A percentile compares a stretch with the other conserved stretches of the same genome.
Evolutionary conservation across 2,113 vertebrate genomes (phyloP).

Genomic region (Catagonus wagneri): DNA sequence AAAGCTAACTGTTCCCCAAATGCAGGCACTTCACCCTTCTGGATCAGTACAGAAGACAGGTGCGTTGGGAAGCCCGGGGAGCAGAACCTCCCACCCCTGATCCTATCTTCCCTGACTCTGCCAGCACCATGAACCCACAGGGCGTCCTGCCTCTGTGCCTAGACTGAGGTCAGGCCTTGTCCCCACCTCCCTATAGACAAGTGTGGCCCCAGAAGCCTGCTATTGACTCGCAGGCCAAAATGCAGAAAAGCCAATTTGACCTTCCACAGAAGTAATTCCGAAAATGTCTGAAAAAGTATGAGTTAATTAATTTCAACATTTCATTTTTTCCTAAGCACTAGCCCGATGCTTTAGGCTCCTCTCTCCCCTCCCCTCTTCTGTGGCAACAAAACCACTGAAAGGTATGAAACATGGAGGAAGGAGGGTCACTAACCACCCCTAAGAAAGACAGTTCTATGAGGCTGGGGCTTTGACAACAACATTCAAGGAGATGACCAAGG

Average conservation of each 20-base stretch:
- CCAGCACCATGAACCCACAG: neutral
- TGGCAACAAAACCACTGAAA: neutral
- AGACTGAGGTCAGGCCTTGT: neutral
- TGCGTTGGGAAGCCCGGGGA: neutral
- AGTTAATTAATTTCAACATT: neutral
- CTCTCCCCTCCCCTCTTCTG: neutral
- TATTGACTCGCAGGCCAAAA: neutral
- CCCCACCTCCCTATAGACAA: neutral
- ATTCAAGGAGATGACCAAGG: neutral
- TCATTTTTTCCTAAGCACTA: conserved; percentile 16
- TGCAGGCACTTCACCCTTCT: no score
- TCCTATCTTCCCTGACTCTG: neutral
- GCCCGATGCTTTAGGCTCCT: neutral
- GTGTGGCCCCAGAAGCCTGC: neutral
- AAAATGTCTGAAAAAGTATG: neutral
- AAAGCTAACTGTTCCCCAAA: neutral
- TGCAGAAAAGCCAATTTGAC: neutral
- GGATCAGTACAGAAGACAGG: neutral
- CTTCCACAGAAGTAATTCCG: neutral
- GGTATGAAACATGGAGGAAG: neutral
- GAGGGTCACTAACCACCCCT: neutral
- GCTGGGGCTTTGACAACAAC: neutral
- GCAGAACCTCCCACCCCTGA: rapidly evolving
- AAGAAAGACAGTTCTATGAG: neutral
- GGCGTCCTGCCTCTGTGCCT: neutral